Conservation (phyloP, 92 coral and sea anemone species). For the Phenganax marumi region DNA sequence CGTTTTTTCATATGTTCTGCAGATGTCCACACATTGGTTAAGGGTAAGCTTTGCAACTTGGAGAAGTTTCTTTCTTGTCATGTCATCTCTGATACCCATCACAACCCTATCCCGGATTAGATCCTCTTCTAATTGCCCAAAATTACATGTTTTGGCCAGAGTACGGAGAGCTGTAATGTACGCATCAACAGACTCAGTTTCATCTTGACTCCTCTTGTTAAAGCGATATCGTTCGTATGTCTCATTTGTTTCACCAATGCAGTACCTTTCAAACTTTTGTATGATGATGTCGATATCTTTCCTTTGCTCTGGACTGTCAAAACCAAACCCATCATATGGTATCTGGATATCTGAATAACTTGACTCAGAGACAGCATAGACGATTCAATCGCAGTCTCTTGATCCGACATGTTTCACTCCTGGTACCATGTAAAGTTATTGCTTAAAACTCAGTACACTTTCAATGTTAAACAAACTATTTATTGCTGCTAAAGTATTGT, state of each 20-base stretch:
- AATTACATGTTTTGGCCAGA: slow-evolving; percentile 38
- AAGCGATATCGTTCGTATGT: slow-evolving; percentile 65
- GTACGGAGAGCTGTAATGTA: slow-evolving; percentile 60
- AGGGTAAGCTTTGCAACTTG: slow-evolving; percentile 61
- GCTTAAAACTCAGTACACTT: background rate
- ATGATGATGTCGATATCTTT: slow-evolving; percentile 53
- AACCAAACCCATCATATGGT: slow-evolving; percentile 43
- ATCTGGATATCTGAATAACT: background rate
- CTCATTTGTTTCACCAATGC: slow-evolving; percentile 46
- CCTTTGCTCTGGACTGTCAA: slow-evolving; percentile 42
- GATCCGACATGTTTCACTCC: slow-evolving; percentile 4
- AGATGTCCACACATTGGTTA: slow-evolving; percentile 54
- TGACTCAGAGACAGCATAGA: background rate
- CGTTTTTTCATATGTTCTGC: too few relatives aligned
- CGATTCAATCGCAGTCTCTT: background rate
- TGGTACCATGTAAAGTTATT: slow-evolving; percentile 2
- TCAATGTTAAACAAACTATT: background rate
- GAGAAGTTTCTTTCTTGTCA: slow-evolving; percentile 49
- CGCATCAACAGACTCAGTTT: slow-evolving; percentile 63
- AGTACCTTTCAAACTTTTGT: too few relatives aligned
- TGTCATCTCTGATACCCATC: slow-evolving; percentile 50
- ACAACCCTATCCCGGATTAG: slow-evolving; percentile 52
- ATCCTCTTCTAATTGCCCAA: slow-evolving; percentile 28
- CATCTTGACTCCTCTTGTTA: slow-evolving; percentile 64
- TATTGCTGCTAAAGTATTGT: background rate